Conservation (phyloP, 2,888 invertebrate genomes). For the Agriopis marginaria region DNA sequence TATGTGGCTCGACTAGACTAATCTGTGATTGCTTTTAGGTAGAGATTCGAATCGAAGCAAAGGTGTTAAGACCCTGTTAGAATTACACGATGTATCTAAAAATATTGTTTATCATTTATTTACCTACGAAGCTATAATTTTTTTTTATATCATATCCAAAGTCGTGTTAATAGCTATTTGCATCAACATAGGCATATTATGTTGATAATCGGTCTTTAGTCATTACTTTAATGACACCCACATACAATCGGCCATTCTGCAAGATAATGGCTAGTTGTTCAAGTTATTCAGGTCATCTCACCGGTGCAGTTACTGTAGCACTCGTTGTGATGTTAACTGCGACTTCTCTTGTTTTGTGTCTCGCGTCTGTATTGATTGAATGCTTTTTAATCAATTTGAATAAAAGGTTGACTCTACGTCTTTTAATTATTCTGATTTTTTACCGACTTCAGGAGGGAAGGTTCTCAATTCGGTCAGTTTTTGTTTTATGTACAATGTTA, state of each 20-base stretch:
- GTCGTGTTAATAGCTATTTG: not conserved
- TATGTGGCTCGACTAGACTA: too few relatives aligned
- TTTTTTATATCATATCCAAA: not conserved
- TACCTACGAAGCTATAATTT: not conserved
- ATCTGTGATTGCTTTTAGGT: too few relatives aligned
- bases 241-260: constrained; percentile 7
- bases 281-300: constrained; percentile 3
- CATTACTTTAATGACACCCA: constrained; percentile 10
- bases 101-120: not conserved
- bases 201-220: not conserved
- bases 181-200: not conserved
- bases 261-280: not conserved
- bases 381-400: too few relatives aligned
- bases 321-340: not conserved
- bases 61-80: too few relatives aligned
- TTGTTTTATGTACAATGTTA: too few relatives aligned
- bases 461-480: too few relatives aligned
- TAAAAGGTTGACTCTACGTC: too few relatives aligned
- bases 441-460: too few relatives aligned
- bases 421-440: too few relatives aligned
- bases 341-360: not conserved
- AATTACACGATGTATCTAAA: not conserved
- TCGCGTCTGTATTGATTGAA: too few relatives aligned
- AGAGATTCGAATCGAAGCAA: too few relatives aligned
- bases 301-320: not conserved